Evolutionary conservation across 2,797 vertebrate species (phyloP).

Genomic region (Hippocampus kuda): DNA sequence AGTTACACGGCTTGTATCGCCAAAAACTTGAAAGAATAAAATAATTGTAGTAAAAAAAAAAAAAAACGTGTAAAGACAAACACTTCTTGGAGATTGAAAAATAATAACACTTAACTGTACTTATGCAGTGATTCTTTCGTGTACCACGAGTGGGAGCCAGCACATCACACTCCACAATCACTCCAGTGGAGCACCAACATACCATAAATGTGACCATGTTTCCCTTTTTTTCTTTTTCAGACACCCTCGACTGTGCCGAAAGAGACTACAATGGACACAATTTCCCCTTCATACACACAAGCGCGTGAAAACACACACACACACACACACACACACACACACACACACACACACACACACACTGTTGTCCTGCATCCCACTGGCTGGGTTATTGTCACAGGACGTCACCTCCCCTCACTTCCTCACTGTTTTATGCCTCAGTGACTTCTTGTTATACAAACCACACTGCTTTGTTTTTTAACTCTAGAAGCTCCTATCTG

Average conservation of each 20-base stretch:
- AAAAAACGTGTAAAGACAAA: no score
- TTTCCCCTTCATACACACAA: slow-evolving; percentile 13
- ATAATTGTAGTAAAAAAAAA: no score
- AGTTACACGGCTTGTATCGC: no score
- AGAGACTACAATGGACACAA: slow-evolving; percentile 39
- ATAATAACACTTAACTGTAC: neutral
- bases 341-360: slow-evolving; percentile 30
- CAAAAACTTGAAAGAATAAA: no score
- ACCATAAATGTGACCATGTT: neutral
- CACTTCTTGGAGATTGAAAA: no score
- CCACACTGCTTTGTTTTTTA: slow-evolving; percentile 56
- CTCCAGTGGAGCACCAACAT: neutral
- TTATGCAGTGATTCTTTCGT: neutral
- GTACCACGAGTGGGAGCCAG: neutral
- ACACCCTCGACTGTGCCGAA: slow-evolving; percentile 50
- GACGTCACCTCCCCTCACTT: slow-evolving; percentile 32
- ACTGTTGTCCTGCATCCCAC: slow-evolving; percentile 52
- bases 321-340: slow-evolving; percentile 26
- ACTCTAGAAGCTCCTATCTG: slow-evolving; percentile 37
- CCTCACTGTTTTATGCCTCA: slow-evolving; percentile 59
- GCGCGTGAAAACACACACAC: slow-evolving; percentile 7
- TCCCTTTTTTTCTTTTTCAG: slow-evolving; percentile 25
- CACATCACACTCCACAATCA: neutral
- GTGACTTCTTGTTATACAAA: slow-evolving; percentile 64
- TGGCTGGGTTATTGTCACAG: slow-evolving; percentile 60